Conservation (phyloP, 2,888 invertebrate species). For the Lepidochitona cinerea region DNA sequence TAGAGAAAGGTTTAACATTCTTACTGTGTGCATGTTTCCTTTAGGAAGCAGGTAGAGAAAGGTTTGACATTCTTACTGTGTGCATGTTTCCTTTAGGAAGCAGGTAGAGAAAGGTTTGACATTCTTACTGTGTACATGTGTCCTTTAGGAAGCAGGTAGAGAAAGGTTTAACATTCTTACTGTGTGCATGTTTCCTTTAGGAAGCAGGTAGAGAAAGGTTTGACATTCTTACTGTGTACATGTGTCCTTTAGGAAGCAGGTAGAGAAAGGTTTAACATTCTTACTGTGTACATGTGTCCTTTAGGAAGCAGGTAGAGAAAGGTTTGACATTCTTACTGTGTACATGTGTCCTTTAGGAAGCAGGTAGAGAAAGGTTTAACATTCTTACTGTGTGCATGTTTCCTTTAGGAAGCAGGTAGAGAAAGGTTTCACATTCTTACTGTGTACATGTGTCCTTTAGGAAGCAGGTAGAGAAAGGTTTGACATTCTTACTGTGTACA, state of each 20-base stretch:
- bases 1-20: slow-evolving; percentile 86
- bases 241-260: slow-evolving; percentile 63
- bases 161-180: slow-evolving; percentile 83
- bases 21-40: too few species aligned
- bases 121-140: too few species aligned
- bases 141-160: slow-evolving; percentile 77
- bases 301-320: slow-evolving; percentile 77
- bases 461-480: slow-evolving; percentile 79
- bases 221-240: slow-evolving; percentile 87
- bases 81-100: too few species aligned
- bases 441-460: too few species aligned
- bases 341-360: too few species aligned
- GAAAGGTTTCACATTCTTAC: slow-evolving; percentile 83
- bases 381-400: too few species aligned
- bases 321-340: slow-evolving; percentile 86
- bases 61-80: slow-evolving; percentile 86
- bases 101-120: slow-evolving; percentile 82
- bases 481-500: slow-evolving; percentile 87
- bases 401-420: slow-evolving; percentile 77
- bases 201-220: slow-evolving; percentile 79
- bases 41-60: slow-evolving; percentile 77
- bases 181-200: too few species aligned
- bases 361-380: slow-evolving; percentile 82
- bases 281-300: too few species aligned
- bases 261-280: slow-evolving; percentile 86